These are phyloP conservation scores for Harpagus bidentatus DNA, from an alignment of 2,113 vertebrate species.

Conservation along the genomic window DNA sequence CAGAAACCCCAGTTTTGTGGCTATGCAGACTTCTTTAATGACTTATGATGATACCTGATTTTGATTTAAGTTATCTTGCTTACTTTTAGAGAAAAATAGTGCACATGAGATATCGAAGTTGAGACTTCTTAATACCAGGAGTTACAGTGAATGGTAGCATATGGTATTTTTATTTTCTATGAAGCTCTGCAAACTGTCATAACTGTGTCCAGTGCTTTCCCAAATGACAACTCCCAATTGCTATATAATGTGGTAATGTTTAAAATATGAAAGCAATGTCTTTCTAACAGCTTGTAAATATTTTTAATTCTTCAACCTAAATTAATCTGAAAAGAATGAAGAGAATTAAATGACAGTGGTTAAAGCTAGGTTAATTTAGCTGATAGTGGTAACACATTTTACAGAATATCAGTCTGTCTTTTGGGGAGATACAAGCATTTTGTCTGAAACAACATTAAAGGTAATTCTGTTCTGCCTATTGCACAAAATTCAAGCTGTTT, in stretches of 20 bases:
- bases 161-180: neutral
- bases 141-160: neutral
- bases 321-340: neutral
- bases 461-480: neutral
- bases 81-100: neutral
- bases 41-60: neutral
- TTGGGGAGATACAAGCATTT: neutral
- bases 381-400: neutral
- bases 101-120: neutral
- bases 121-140: neutral
- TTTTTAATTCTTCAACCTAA: neutral
- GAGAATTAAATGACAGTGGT: neutral
- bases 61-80: neutral
- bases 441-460: neutral
- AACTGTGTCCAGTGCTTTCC: neutral
- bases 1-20: neutral
- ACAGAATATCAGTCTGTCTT: neutral
- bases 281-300: neutral
- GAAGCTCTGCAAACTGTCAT: neutral
- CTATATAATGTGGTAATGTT: neutral
- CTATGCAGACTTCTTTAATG: neutral
- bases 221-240: neutral
- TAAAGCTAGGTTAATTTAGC: neutral
- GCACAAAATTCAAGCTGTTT: neutral
- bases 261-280: neutral